A percentile compares a stretch with the other conserved stretches of the same genome.
phyloP scores from a whole-genome alignment of 1,140 invertebrate genomes.

The Monochamus saltuarius region DNA sequence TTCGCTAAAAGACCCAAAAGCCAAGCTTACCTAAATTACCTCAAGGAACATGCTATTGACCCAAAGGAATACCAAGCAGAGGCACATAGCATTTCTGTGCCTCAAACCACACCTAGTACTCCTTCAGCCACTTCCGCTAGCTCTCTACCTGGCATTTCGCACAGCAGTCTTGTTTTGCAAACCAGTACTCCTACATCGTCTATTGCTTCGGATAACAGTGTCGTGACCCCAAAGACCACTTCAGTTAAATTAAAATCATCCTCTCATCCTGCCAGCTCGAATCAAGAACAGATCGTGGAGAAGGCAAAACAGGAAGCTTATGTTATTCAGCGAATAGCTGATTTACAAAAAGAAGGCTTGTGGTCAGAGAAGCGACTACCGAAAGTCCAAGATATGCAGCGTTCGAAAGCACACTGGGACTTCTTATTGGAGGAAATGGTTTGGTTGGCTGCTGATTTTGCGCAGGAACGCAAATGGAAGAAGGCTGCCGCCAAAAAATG shows the following conservation, averaged over 20 bases:
- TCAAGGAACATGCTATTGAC: slow-evolving; percentile 74
- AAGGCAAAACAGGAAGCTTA: slow-evolving; percentile 92
- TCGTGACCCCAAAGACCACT: slow-evolving; percentile 18
- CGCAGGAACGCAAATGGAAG: slow-evolving; percentile 97
- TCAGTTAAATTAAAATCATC: slow-evolving; percentile 23
- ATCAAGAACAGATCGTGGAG: slow-evolving; percentile 77
- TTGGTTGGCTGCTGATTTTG: slow-evolving; percentile 97
- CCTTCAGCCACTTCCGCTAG: slow-evolving; percentile 44
- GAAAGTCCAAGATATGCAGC: slow-evolving; percentile 86
- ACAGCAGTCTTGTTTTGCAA: slow-evolving; percentile 12
- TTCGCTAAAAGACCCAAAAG: slow-evolving; percentile 79
- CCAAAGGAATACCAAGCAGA: slow-evolving; percentile 52
- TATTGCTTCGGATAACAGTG: slow-evolving; percentile 11
- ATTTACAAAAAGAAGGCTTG: slow-evolving; percentile 85
- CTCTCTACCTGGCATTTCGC: slow-evolving; percentile 44
- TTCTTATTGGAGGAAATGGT: slow-evolving; percentile 98
- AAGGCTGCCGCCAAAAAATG: slow-evolving; percentile 92
- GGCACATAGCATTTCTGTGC: slow-evolving; percentile 21
- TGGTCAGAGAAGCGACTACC: slow-evolving; percentile 92
- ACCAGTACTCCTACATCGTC: slow-evolving; percentile 21
- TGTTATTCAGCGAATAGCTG: slow-evolving; percentile 87
- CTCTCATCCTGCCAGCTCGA: slow-evolving; percentile 25
- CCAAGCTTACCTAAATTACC: slow-evolving; percentile 70
- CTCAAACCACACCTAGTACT: slow-evolving; percentile 40
- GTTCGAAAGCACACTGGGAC: slow-evolving; percentile 97